Base-by-base conservation (phyloP, 2,888 invertebrate species). In the Caenorhabditis uteleia region DNA sequence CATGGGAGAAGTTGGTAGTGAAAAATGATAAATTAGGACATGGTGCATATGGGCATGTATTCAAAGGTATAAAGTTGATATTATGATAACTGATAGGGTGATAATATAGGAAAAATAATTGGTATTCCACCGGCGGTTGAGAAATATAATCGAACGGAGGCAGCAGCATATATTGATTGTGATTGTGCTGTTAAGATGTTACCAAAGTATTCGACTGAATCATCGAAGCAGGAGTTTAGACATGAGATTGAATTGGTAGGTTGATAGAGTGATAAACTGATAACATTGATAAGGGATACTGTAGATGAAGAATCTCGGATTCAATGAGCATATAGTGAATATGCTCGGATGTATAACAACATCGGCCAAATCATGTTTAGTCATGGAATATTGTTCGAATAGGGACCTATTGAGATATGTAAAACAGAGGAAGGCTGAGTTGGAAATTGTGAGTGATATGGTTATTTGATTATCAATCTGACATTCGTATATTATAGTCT, bases 281-380 rank as follows among this genome's bases (percentile, higher is more conserved):
- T 18, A 38, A 38, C 8, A 38, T n/a, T 38, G 12, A 12, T 12
- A 12, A 29, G 29, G n/a, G 29, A 8, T 29, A 29, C 29, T 29
- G 29, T 29, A 76, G 73, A 79, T 80, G 80, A 80, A 80, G 43
- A 66, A 67, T 20, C 65, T 79, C 23, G 79, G 77, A 18, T 72
- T 70, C 61, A 71, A 79, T 51, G 79, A 73, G 39, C 76, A 80
- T 53, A 64, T 80, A 23, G 78, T 80, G 21, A 79, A 77, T 47
- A 79, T 80, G 78, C 56, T 80, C 7, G 80, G 80, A 14, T 80
- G 80, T 61, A 77, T 80, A 39, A 80, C 78, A 5, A 54, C 68
- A 7, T 62, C 56, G 1, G 53, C 59, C 16, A 69, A 74, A 14
- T 68, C 68, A 20, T 70, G 73, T 26, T 51, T 80, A 8, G 71